phyloP scores from a whole-genome alignment of 2,797 vertebrate genomes.

The Gallinago stenura region DNA sequence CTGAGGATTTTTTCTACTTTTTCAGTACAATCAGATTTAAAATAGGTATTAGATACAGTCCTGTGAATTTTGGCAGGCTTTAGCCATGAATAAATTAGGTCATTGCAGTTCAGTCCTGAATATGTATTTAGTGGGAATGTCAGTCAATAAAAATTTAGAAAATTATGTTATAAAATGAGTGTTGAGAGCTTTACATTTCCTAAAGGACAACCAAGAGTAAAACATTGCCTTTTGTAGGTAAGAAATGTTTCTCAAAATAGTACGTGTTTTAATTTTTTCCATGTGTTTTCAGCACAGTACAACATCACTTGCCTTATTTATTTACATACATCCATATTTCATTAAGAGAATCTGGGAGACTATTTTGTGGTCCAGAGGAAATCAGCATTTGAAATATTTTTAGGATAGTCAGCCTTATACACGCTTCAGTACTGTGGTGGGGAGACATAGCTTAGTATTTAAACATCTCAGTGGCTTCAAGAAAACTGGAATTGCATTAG shows the following conservation, averaged over 20 bases:
- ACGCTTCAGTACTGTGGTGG: neutral
- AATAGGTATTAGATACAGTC: neutral
- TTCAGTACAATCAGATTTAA: neutral
- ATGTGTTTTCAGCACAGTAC: neutral
- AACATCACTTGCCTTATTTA: neutral
- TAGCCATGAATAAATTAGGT: neutral
- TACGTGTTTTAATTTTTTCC: neutral
- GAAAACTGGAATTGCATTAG: neutral
- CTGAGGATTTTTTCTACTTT: neutral
- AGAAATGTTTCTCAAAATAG: neutral
- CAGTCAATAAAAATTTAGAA: neutral
- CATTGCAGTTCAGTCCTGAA: neutral
- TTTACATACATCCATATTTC: neutral
- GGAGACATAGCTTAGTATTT: neutral
- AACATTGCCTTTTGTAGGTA: neutral
- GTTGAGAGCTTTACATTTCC: neutral
- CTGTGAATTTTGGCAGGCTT: neutral
- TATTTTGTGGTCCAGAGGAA: neutral
- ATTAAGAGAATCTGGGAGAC: neutral
- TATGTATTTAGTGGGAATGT: neutral
- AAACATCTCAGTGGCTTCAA: neutral
- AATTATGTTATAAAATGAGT: accelerated
- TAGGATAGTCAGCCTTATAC: neutral
- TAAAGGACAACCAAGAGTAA: neutral
- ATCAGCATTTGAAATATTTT: neutral